A percentile compares a stretch with the other conserved stretches of the same genome.
These are phyloP conservation scores for Camptogramma bilineatum DNA, from an alignment of 2,888 invertebrate genomes.

Conservation along the genomic window DNA sequence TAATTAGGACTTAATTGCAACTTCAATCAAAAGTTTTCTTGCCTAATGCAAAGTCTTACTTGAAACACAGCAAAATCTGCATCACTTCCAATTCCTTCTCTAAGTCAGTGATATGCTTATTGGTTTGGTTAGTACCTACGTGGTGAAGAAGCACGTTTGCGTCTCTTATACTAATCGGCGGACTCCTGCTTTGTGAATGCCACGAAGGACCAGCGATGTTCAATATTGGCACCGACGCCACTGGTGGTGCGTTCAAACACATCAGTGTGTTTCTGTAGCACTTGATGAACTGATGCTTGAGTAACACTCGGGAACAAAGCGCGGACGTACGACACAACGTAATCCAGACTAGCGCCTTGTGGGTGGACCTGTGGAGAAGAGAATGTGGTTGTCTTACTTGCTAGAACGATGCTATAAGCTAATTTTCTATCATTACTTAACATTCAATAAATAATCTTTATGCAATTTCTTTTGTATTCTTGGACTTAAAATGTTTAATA, in stretches of 20 bases:
- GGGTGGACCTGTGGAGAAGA: conserved; percentile 90
- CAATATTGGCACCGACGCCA: conserved; percentile 94
- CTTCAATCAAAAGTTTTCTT: neutral
- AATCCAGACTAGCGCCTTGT: conserved; percentile 95
- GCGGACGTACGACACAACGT: conserved; percentile 95
- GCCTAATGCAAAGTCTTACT: conserved; percentile 4
- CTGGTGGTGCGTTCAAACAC: conserved; percentile 92
- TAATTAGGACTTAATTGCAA: neutral
- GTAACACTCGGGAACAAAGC: conserved; percentile 90
- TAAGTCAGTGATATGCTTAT: conserved; percentile 48
- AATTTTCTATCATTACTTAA: neutral
- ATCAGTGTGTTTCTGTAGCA: conserved; percentile 91
- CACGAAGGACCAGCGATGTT: conserved; percentile 94
- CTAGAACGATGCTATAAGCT: neutral
- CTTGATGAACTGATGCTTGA: conserved; percentile 90
- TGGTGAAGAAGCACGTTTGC: conserved; percentile 21
- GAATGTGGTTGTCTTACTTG: neutral
- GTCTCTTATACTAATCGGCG: conserved; percentile 27
- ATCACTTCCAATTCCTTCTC: conserved; percentile 23
- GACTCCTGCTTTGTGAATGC: conserved; percentile 81
- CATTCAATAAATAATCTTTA: neutral
- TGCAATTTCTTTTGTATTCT: neutral
- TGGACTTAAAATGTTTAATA: neutral
- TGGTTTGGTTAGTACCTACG: conserved; percentile 35
- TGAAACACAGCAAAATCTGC: conserved; percentile 1